Evolutionary conservation across 2,888 invertebrate genomes (phyloP).

Genomic region (Caenorhabditis panamensis): DNA sequence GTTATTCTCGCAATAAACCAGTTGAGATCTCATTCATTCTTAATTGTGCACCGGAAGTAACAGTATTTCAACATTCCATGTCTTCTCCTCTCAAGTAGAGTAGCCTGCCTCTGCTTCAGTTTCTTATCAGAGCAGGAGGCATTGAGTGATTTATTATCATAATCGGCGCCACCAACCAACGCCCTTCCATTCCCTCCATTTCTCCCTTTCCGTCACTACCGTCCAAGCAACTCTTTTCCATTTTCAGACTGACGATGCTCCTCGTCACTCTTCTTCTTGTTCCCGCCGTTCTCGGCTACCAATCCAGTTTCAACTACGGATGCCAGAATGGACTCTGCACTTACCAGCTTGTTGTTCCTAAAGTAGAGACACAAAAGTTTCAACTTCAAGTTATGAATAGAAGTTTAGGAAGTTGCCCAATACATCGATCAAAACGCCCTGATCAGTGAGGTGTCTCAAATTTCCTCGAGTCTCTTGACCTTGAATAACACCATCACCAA

Average conservation of each 20-base stretch:
- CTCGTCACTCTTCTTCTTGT: slow-evolving; percentile 34
- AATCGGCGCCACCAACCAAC: slow-evolving; percentile 55
- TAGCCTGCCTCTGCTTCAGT: slow-evolving; percentile 24
- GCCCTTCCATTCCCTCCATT: slow-evolving; percentile 25
- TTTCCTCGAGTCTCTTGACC: neutral
- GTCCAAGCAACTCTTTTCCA: slow-evolving; percentile 4
- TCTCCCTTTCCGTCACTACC: slow-evolving; percentile 4
- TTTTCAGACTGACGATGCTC: slow-evolving; percentile 31
- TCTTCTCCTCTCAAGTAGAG: neutral
- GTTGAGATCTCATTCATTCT: slow-evolving; percentile 31
- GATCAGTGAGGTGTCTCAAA: slow-evolving; percentile 3
- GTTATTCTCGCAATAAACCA: slow-evolving; percentile 22
- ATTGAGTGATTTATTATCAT: slow-evolving; percentile 56
- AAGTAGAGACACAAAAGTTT: neutral
- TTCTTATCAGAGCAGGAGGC: slow-evolving; percentile 33
- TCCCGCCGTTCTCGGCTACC: slow-evolving; percentile 31
- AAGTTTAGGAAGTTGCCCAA: slow-evolving; percentile 41
- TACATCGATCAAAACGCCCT: slow-evolving; percentile 16
- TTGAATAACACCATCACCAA: slow-evolving; percentile 18
- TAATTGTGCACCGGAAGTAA: neutral
- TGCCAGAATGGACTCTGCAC: slow-evolving; percentile 39
- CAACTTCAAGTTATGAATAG: neutral
- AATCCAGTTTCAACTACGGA: slow-evolving; percentile 49
- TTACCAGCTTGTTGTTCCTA: slow-evolving; percentile 44
- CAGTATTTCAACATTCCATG: neutral